A percentile compares a stretch with the other conserved stretches of the same genome.
These are phyloP conservation scores for Rhagoletis zephyria DNA, from an alignment of 1,140 invertebrate species.

Conservation along the genomic window DNA sequence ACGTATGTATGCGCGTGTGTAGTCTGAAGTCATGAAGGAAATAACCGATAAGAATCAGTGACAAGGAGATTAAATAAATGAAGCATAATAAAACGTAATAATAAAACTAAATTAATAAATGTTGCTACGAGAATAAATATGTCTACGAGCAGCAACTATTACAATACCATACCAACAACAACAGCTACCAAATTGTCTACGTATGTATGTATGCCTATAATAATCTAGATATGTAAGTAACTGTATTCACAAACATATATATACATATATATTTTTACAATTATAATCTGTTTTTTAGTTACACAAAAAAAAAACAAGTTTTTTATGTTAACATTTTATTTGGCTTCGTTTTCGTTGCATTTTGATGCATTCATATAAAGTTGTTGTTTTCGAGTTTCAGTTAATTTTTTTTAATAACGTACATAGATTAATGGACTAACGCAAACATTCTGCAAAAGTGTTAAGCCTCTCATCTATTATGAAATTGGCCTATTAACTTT, in stretches of 20 bases:
- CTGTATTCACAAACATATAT: constrained; percentile 4
- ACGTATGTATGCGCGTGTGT: too few species aligned
- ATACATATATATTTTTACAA: constrained; percentile 41
- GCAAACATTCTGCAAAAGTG: too few species aligned
- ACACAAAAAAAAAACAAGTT: constrained; percentile 23
- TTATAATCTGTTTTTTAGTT: constrained; percentile 40
- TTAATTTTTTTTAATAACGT: too few species aligned
- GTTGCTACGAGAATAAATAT: not conserved
- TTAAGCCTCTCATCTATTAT: too few species aligned
- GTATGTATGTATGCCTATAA: constrained; percentile 12
- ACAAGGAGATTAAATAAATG: too few species aligned
- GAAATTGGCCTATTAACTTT: too few species aligned
- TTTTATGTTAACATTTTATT: not conserved
- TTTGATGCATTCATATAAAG: not conserved
- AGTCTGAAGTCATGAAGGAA: too few species aligned
- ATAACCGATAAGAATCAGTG: too few species aligned
- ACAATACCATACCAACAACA: not conserved
- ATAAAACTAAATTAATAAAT: too few species aligned
- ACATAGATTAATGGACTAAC: too few species aligned
- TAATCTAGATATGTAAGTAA: constrained; percentile 4
- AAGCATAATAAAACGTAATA: too few species aligned
- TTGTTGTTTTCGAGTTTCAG: too few species aligned
- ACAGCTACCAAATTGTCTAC: constrained; percentile 39
- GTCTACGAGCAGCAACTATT: constrained; percentile 25
- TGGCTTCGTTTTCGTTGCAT: not conserved